phyloP scores from a whole-genome alignment of 1,140 invertebrate genomes.

The Papilio aristodemus region DNA sequence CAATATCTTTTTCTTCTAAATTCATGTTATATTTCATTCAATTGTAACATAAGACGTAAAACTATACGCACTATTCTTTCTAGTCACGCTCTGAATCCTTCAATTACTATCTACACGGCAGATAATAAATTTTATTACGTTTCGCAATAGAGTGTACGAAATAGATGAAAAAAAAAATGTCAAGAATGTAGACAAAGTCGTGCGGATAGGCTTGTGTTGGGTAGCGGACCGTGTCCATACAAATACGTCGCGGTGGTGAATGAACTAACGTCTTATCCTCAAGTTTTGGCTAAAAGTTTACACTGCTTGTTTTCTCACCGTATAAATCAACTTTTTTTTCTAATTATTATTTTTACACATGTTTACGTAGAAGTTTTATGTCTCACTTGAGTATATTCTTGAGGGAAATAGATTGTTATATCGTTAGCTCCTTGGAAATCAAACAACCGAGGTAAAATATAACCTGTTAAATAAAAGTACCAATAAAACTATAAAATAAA shows the following conservation, averaged over 20 bases:
- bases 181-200: not conserved
- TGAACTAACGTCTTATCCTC: not conserved
- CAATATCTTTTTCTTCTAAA: too few relatives aligned
- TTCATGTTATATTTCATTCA: not conserved
- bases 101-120: constrained; percentile 11
- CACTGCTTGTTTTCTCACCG: too few relatives aligned
- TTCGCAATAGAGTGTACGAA: constrained; percentile 1
- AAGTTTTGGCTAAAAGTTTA: too few relatives aligned
- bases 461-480: too few relatives aligned
- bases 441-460: too few relatives aligned
- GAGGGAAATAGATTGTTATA: too few relatives aligned
- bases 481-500: not conserved
- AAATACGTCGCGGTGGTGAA: constrained; percentile 14
- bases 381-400: too few relatives aligned
- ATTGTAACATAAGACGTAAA: constrained; percentile 9
- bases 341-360: too few relatives aligned
- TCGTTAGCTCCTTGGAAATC: too few relatives aligned
- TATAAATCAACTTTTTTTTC: too few relatives aligned
- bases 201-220: constrained; percentile 14
- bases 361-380: too few relatives aligned
- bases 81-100: constrained; percentile 5
- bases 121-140: constrained; percentile 28
- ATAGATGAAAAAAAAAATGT: constrained; percentile 16
- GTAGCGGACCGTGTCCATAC: not conserved
- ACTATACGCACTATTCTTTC: constrained; percentile 13